Base-by-base conservation (phyloP, 2,797 vertebrate species). In the Danio tinwini region DNA sequence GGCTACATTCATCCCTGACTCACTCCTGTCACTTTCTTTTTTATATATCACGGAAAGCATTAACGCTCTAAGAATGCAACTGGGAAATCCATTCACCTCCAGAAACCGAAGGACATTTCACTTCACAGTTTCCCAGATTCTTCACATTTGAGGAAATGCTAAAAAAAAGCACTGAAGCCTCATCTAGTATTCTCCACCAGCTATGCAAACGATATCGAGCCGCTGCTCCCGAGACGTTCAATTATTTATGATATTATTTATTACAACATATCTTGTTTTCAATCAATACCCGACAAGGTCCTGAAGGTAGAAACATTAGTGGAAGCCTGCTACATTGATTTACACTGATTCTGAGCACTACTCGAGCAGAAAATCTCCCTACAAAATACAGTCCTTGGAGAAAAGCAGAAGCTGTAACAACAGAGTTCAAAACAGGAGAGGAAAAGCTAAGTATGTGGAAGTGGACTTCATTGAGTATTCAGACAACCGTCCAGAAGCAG, bases 241-340 rank as follows among this genome's bases (percentile, higher is more conserved):
- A 93, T 94, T 93, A 93, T 93, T 92, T 87, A 93, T 86, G 85
- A 80, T 14, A 65, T 72, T 73, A 65, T 80, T 72, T 73, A 80
- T 73, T 55, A 72, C 19, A 63, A 39, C 68, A 47, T 55, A 63
- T 63, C 58, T 55, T 65, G 45, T 73, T 88, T 80, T 62, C 78
- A 86, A 93, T 93, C 93, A 91, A 93, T 93, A 91, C 89, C 67
- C 84, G 79, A 86, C 90, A 90, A 86, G 85, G 86, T 91, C 88
- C 89, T 82, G 79, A 59, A 87, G 89, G 88, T 85, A 82, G 88
- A 85, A 86, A 80, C 84, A 73, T 87, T 84, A 86, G 81, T 56
- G 83, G 84, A 84, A 86, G 85, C 87, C 88, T 90, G 91, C 89
- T 92, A 92, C 92, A 93, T 91, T 90, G 91, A 93, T 93, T 92